Conservation (phyloP, 2,113 vertebrate genomes). For the Calonectris borealis region DNA sequence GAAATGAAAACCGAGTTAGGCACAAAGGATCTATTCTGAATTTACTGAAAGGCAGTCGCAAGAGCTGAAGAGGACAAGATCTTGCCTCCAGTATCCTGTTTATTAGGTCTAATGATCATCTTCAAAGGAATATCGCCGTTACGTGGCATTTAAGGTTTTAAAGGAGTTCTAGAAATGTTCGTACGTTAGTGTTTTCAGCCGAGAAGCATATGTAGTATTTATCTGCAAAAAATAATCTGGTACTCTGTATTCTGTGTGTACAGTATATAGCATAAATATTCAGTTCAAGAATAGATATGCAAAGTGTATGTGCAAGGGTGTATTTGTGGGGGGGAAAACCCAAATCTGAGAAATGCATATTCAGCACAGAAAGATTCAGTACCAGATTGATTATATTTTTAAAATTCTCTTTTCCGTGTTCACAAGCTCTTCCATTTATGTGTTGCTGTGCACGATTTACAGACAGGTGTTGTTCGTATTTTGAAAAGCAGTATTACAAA, state of each 20-base stretch:
- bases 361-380: background rate
- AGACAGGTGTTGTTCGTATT: background rate
- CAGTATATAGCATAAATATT: background rate
- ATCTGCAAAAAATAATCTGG: background rate
- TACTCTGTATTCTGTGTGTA: background rate
- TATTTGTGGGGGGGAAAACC: background rate
- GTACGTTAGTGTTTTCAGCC: background rate
- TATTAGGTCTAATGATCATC: conserved; percentile 58
- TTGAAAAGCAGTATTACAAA: background rate
- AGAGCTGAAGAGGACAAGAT: conserved; percentile 36
- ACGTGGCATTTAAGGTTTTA: conserved; percentile 37
- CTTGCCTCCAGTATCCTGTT: conserved; percentile 31
- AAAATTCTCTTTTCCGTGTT: background rate
- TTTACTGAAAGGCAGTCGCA: conserved; percentile 65
- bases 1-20: conserved; percentile 69
- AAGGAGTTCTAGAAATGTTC: conserved; percentile 33
- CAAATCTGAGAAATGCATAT: background rate
- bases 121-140: conserved; percentile 59
- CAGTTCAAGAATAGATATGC: background rate
- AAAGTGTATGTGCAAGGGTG: rapidly evolving
- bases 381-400: rapidly evolving
- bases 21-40: conserved; percentile 72
- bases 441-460: background rate
- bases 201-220: conserved; percentile 3
- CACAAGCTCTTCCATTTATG: background rate